Evolutionary conservation across 2,113 vertebrate genomes (phyloP).

Genomic region (Eidolon helvum): DNA sequence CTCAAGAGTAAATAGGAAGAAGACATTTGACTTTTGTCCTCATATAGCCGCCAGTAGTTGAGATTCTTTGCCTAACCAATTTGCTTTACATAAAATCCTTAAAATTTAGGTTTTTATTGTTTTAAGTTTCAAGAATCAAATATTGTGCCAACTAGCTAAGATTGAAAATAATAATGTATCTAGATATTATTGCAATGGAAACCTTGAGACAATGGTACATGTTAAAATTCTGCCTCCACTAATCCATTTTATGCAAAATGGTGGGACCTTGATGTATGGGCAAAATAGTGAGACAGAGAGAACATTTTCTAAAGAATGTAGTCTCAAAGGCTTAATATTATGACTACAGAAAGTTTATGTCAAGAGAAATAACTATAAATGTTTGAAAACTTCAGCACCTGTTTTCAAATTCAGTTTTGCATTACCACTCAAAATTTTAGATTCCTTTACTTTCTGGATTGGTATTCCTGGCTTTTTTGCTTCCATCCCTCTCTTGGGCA

Average conservation of each 20-base stretch:
- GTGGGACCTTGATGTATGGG: background rate
- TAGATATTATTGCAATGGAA: background rate
- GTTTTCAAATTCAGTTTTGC: slow-evolving; percentile 1
- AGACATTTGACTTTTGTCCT: background rate
- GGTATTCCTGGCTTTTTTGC: background rate
- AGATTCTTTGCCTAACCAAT: background rate
- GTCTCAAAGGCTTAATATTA: background rate
- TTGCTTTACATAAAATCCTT: background rate
- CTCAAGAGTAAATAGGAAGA: background rate
- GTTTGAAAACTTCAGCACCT: background rate
- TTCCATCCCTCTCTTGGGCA: background rate
- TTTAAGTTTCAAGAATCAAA: background rate
- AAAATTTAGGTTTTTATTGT: background rate
- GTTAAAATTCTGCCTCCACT: background rate
- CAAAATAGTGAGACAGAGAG: background rate
- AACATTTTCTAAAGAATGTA: background rate
- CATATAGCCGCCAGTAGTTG: background rate
- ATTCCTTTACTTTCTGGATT: background rate
- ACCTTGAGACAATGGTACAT: background rate
- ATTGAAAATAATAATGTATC: background rate
- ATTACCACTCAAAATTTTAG: background rate
- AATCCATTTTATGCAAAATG: background rate
- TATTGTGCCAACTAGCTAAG: background rate
- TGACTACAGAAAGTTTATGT: background rate
- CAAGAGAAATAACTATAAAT: background rate